Base-by-base conservation (phyloP, 2,888 invertebrate species). In the Autographa pulchrina region DNA sequence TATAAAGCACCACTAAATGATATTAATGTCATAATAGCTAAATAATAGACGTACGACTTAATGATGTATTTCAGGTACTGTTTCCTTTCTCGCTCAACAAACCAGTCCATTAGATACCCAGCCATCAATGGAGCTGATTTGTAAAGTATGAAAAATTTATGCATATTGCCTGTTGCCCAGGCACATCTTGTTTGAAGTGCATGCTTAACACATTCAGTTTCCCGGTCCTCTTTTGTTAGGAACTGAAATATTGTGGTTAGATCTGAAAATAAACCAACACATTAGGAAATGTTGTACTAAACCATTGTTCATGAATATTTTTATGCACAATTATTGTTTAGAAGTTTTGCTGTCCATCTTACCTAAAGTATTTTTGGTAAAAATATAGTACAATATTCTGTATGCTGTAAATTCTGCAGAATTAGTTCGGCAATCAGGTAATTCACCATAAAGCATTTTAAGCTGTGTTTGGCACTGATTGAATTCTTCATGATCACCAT, bases 381-480 rank as follows among this genome's bases (percentile, higher is more conserved):
- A 99, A 82, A 99, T 98, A 90, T 99, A 99, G 92, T 99, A 99
- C 62, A 99, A 96, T 90, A 99, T 98, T 84, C 99, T 96, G 93
- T 99, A 99, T 65, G 99, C 99, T 65, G 98, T 98, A 94, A 99
- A 99, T 94, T 99, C 99, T 78, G 98, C 96, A 77, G 97, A 96
- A 96, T 99, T 98, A 63, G 96, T 96, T 74, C 96, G 96, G 72
- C 92, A 86, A 32, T 97, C 96, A 43, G 97, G 97, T 74, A 98
- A 94, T 92, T 98, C 98, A 78, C 97, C 94, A 92, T 99, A 99
- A 43, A 99, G 96, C 97, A 98, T 98, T 96, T 98, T 98, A 67
- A 99, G 96, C 95, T 99, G 99, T 16, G 99, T 99, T 95, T 99
- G 99, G 91, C 99, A 99, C 93, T 99, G 99, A 96, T 99, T 99